Percentiles rank a stretch among this genome's conserved stretches.
phyloP scores from a whole-genome alignment of 2,113 vertebrate species.

The Chaetorhynchus papuensis region DNA sequence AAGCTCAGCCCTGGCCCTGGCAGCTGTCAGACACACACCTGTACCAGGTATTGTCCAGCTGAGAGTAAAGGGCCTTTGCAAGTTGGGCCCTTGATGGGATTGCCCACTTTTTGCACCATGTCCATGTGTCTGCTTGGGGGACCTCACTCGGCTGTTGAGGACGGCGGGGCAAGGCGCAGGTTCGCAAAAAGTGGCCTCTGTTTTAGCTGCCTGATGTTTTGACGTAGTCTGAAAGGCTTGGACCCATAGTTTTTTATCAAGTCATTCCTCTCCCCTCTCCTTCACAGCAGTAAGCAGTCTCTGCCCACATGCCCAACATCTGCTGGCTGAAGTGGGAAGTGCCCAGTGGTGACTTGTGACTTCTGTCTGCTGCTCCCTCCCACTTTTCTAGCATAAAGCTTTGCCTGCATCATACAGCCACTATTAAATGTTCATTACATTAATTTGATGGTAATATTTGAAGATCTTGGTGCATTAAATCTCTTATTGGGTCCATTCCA shows the following conservation, averaged over 20 bases:
- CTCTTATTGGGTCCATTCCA: background rate
- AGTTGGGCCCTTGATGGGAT: background rate
- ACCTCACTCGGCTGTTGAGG: background rate
- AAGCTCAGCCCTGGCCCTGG: background rate
- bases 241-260: background rate
- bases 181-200: background rate
- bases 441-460: background rate
- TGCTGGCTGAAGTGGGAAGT: background rate
- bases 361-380: background rate
- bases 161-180: fast-evolving
- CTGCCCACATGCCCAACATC: background rate
- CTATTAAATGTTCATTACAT: background rate
- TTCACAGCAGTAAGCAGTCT: background rate
- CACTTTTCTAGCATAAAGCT: background rate
- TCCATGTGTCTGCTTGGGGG: background rate
- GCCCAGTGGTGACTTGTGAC: background rate
- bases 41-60: background rate
- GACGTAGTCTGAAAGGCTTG: background rate
- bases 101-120: fast-evolving
- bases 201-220: background rate
- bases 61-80: background rate
- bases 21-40: background rate
- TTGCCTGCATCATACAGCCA: fast-evolving
- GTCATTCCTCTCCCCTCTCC: background rate
- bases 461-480: background rate